Conservation (phyloP, 2,113 vertebrate genomes). For the Anolis sagrei region DNA sequence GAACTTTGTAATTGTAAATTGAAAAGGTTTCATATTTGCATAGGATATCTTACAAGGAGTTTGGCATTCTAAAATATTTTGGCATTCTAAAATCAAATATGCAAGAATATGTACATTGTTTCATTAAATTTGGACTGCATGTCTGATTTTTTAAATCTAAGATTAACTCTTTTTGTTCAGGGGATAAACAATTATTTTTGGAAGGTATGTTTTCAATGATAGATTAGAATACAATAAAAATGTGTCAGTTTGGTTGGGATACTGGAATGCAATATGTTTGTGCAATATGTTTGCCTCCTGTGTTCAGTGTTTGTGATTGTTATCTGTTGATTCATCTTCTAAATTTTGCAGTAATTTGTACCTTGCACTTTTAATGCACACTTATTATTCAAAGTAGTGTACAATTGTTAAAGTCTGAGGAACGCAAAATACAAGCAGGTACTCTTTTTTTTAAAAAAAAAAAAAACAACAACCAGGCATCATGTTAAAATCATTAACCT, state of each 20-base stretch:
- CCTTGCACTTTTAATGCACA: background rate
- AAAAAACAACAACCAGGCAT: too few relatives aligned
- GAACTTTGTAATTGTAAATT: conserved; percentile 67
- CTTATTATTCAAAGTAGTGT: background rate
- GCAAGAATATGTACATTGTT: background rate
- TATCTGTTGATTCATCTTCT: background rate
- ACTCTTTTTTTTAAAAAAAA: too few relatives aligned
- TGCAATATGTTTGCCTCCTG: background rate
- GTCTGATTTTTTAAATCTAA: background rate
- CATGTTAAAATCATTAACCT: background rate
- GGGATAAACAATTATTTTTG: background rate
- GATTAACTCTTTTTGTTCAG: conserved; percentile 24
- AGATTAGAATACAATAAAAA: background rate
- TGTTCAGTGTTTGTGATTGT: background rate
- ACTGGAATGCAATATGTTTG: background rate
- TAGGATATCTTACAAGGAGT: conserved; percentile 52
- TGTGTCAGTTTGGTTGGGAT: background rate
- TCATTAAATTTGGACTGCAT: conserved; percentile 20
- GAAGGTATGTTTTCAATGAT: background rate
- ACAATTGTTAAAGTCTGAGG: background rate
- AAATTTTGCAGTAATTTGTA: background rate
- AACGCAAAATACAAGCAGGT: background rate
- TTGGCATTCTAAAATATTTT: conserved; percentile 36
- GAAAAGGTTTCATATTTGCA: conserved; percentile 64
- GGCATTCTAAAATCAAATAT: conserved; percentile 50